Evolutionary conservation across 2,888 invertebrate genomes (phyloP).

Genomic region (Poecilus cupreus): DNA sequence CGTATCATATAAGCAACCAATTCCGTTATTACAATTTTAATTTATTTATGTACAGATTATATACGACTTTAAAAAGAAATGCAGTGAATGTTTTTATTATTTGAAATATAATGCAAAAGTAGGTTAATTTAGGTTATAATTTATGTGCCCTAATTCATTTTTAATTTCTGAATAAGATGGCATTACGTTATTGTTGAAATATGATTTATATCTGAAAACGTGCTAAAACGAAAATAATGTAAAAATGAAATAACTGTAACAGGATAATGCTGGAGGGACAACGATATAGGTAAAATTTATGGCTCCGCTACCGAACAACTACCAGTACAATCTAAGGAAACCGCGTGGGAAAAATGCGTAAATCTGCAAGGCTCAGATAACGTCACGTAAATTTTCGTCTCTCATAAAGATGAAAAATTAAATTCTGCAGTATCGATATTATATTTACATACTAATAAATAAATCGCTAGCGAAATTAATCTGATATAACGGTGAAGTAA

Average conservation of each 20-base stretch:
- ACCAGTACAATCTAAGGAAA: neutral
- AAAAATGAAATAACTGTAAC: neutral
- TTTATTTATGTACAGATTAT: no score
- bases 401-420: neutral
- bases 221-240: neutral
- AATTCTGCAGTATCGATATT: neutral
- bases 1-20: no score
- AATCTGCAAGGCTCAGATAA: constrained; percentile 24
- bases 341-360: neutral
- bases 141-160: no score
- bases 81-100: no score
- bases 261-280: neutral
- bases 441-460: constrained; percentile 26
- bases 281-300: constrained; percentile 14
- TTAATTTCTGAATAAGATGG: no score
- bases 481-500: neutral
- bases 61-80: no score
- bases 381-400: constrained; percentile 16
- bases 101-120: no score
- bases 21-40: no score
- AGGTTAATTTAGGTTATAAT: no score
- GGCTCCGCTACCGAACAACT: neutral
- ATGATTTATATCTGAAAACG: neutral
- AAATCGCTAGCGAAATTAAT: neutral
- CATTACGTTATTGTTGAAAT: no score